phyloP scores from a whole-genome alignment of 2,888 invertebrate species.

The Melinaea menophilus region DNA sequence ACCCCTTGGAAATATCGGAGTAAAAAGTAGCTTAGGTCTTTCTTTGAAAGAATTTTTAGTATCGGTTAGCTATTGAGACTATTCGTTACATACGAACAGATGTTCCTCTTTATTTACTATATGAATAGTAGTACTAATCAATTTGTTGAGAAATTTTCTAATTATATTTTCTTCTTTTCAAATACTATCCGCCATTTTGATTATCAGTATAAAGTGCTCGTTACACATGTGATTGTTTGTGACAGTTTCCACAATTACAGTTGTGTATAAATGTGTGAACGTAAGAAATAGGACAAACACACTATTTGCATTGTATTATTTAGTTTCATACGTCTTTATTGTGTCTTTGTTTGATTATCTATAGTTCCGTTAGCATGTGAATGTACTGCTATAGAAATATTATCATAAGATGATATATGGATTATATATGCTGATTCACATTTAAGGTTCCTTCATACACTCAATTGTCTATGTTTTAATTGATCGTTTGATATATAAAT shows the following conservation, averaged over 20 bases:
- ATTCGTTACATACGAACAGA: too few species aligned
- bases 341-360: not conserved
- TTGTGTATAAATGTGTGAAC: slow-evolving; percentile 27
- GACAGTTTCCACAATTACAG: slow-evolving; percentile 23
- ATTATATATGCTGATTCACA: not conserved
- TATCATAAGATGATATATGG: not conserved
- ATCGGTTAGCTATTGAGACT: too few species aligned
- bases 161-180: too few species aligned
- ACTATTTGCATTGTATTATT: slow-evolving; percentile 23
- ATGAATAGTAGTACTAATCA: too few species aligned
- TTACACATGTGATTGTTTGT: slow-evolving; percentile 16
- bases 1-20: too few species aligned
- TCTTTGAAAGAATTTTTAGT: too few species aligned
- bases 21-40: too few species aligned
- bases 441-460: not conserved
- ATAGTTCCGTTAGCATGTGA: slow-evolving; percentile 6
- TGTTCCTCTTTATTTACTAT: too few species aligned
- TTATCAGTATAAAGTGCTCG: slow-evolving; percentile 13
- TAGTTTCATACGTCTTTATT: slow-evolving; percentile 3
- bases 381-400: not conserved
- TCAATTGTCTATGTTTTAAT: too few species aligned
- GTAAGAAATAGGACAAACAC: slow-evolving; percentile 22
- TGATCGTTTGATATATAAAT: too few species aligned
- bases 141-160: too few species aligned
- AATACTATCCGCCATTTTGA: not conserved